Conservation (phyloP, 2,797 vertebrate species). For the Emys orbicularis region DNA sequence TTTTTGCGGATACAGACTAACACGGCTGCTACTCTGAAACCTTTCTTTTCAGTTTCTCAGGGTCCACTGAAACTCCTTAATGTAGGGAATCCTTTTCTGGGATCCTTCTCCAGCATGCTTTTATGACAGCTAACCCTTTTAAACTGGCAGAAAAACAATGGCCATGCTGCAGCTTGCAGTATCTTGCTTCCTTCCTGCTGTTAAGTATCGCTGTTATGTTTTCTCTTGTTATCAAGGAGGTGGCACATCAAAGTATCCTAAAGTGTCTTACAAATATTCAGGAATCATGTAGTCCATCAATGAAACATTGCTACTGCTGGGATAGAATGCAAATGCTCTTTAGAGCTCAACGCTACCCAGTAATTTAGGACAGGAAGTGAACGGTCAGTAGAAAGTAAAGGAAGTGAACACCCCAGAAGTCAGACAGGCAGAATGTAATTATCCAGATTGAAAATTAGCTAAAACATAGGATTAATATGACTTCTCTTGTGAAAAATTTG, state of each 20-base stretch:
- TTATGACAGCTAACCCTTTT: neutral
- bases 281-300: neutral
- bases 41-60: neutral
- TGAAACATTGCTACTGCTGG: neutral
- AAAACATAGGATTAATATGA: neutral
- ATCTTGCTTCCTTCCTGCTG: no score
- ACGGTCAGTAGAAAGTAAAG: neutral
- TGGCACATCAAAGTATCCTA: neutral
- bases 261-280: neutral
- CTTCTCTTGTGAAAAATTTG: neutral
- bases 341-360: neutral
- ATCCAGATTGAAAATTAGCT: rapidly evolving
- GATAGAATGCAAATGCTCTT: neutral
- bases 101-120: neutral
- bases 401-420: neutral
- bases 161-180: no score
- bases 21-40: neutral
- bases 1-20: no score
- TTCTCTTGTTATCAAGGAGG: neutral
- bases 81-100: neutral
- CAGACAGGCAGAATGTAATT: neutral
- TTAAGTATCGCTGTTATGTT: neutral
- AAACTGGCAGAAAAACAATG: neutral
- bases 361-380: neutral
- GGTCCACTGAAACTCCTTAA: neutral